Conservation (phyloP, 2,888 invertebrate genomes). For the Orgyia antiqua region DNA sequence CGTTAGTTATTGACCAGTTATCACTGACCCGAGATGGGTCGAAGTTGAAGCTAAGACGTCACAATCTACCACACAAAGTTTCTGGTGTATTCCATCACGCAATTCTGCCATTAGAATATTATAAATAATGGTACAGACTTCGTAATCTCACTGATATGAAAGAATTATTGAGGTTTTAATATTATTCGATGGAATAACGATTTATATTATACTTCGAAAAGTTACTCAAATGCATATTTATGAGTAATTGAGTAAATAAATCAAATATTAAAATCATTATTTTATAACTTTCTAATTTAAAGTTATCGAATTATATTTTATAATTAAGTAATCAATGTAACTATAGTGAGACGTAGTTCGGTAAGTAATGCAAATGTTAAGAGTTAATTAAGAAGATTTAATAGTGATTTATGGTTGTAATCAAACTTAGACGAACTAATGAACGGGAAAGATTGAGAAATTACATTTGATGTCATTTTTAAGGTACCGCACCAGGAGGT, state of each 20-base stretch:
- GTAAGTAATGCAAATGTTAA: constrained; percentile 6
- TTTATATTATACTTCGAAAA: constrained; percentile 27
- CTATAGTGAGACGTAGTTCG: neutral
- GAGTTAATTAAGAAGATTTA: neutral
- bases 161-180: constrained; percentile 43
- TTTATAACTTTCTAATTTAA: constrained; percentile 18
- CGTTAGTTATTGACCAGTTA: constrained; percentile 33
- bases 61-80: constrained; percentile 29
- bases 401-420: constrained; percentile 6
- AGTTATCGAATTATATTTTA: no score
- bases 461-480: no score
- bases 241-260: constrained; percentile 23
- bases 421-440: constrained; percentile 2
- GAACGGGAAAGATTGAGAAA: constrained; percentile 1
- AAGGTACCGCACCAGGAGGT: no score
- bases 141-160: constrained; percentile 42
- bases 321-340: constrained; percentile 13
- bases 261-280: constrained; percentile 17
- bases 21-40: constrained; percentile 43
- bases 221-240: constrained; percentile 30
- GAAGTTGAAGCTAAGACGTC: constrained; percentile 31
- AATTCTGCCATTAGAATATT: constrained; percentile 40
- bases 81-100: constrained; percentile 39
- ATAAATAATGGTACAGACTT: constrained; percentile 39
- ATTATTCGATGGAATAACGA: constrained; percentile 34